Base-by-base conservation (phyloP, 1,140 invertebrate genomes). In the Pseudomyrmex sp. region DNA sequence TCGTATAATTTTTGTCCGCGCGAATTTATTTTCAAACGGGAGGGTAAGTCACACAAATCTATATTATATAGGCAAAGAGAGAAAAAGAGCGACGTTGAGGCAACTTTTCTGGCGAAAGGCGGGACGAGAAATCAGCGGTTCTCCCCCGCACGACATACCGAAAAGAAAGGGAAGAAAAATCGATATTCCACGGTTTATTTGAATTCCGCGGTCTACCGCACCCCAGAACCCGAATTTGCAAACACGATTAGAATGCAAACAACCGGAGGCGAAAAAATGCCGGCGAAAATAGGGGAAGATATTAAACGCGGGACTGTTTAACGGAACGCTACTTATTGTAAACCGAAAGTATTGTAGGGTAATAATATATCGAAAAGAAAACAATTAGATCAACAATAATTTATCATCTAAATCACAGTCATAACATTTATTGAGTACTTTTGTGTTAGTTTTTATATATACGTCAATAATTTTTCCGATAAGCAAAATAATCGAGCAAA, bases 181-280 rank as follows among this genome's bases (percentile, higher is more conserved):
- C 86, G 68, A 77, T 75, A 75, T 85, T 89, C 87, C 13, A 80
- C 26, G 63, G 84, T 90, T 90, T 89, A 85, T 79, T 72, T 80
- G 87, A 83, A 89, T 91, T 88, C 82, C 80, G 46, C 62, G 86
- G 77, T 83, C 59, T 74, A 61, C 52, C 50, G 86, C 58, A 61
- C 46, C 62, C 68, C 63, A 61, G 76, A 80, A 87, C 75, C 73
- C 80, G 88, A 85, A 88, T 88, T 86, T 79, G 73, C 61, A 88
- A 84, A 85, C 89, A 89, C 58, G 46, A 61, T 54, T 63, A 79
- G 84, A 86, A 88, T 83, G 76, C 82, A 35, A 79, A 74, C 62
- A 73, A 82, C n/a, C 56, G 61, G 46, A 52, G 54, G 50, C 66
- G 76, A 76, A 74, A 75, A 87, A 75, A 74, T 50, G 73, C 18